Percentiles rank a stretch among this genome's conserved stretches.
Conservation (phyloP, 2,797 vertebrate species). For the Anabas testudineus region DNA sequence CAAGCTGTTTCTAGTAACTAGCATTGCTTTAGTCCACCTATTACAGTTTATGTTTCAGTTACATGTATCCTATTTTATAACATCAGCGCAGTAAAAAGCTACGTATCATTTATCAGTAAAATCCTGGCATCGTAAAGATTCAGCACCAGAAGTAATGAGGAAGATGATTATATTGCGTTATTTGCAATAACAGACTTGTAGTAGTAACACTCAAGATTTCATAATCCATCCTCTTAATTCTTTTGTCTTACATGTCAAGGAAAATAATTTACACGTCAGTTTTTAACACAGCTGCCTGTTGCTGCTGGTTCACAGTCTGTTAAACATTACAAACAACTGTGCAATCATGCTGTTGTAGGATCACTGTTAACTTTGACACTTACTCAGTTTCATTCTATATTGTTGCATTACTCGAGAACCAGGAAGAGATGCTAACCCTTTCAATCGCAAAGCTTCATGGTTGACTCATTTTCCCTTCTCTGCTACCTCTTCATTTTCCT, state of each 20-base stretch:
- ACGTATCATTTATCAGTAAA: neutral
- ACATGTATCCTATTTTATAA: no score
- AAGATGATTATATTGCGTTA: neutral
- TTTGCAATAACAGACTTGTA: neutral
- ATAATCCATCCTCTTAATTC: neutral
- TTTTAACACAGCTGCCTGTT: slow-evolving; percentile 1
- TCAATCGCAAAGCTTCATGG: slow-evolving; percentile 30
- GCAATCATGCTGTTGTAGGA: slow-evolving; percentile 32
- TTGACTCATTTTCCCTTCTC: slow-evolving; percentile 31
- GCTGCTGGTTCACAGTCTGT: slow-evolving; percentile 38
- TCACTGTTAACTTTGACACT: slow-evolving; percentile 24
- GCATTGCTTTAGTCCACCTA: neutral
- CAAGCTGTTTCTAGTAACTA: neutral
- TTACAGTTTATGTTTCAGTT: neutral
- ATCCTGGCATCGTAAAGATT: neutral
- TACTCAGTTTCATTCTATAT: neutral
- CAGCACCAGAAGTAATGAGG: neutral
- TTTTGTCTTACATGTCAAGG: neutral
- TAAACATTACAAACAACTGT: slow-evolving; percentile 58
- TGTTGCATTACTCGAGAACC: neutral
- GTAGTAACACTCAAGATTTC: neutral
- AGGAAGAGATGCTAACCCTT: slow-evolving; percentile 30
- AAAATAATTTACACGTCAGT: neutral
- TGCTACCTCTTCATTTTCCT: slow-evolving; percentile 37
- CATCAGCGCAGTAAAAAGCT: neutral